Conservation (phyloP, 2,888 invertebrate genomes). For the Noctua janthina region DNA sequence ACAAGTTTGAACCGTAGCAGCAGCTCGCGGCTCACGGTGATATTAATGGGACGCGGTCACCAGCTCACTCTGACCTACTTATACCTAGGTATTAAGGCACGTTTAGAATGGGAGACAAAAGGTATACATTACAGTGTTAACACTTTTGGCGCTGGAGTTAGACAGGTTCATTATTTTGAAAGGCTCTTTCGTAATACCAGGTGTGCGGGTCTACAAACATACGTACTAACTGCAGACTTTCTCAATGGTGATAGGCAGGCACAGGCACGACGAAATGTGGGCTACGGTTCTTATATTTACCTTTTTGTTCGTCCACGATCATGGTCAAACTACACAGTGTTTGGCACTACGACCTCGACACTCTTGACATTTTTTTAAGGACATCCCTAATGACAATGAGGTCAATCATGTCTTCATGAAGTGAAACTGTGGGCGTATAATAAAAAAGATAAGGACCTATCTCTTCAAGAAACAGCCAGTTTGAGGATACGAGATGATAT, state of each 20-base stretch:
- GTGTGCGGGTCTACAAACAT: neutral
- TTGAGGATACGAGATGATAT: neutral
- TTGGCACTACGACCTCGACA: neutral
- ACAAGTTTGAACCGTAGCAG: conserved; percentile 24
- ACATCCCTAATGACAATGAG: neutral
- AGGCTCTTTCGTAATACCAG: conserved; percentile 2
- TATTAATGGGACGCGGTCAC: conserved; percentile 48
- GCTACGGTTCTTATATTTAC: neutral
- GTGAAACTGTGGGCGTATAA: neutral
- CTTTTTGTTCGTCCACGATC: neutral
- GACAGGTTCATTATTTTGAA: conserved; percentile 23
- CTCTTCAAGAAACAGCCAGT: neutral
- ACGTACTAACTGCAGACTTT: neutral
- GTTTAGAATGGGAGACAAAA: conserved; percentile 3
- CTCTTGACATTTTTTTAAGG: neutral
- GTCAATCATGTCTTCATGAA: neutral
- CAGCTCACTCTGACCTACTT: conserved; percentile 46
- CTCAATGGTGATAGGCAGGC: neutral
- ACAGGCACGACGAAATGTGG: neutral
- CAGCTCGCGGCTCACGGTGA: conserved; percentile 5
- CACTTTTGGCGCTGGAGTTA: neutral
- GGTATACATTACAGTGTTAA: conserved; percentile 7
- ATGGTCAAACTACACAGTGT: neutral
- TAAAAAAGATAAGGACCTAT: neutral
- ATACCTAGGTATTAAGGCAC: conserved; percentile 3